Evolutionary conservation across 2,113 vertebrate genomes (phyloP).

Genomic region (Lanius collurio): DNA sequence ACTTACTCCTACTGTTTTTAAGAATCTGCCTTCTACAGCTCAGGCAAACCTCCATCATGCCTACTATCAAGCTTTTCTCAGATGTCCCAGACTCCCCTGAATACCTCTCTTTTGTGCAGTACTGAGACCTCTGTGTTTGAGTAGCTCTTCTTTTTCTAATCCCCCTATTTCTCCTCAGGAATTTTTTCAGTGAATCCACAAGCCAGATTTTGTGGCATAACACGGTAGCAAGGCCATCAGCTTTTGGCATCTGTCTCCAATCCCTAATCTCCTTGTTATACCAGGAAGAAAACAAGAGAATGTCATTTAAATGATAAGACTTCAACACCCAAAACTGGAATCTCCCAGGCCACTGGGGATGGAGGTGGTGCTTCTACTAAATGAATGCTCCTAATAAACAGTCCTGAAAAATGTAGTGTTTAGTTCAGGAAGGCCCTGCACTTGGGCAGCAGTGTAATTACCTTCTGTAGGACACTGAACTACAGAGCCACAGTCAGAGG

Average conservation of each 20-base stretch:
- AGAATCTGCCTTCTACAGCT: neutral
- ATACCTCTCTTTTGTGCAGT: neutral
- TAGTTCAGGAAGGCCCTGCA: neutral
- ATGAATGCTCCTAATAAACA: neutral
- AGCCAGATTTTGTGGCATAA: neutral
- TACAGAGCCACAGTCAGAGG: neutral
- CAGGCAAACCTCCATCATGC: neutral
- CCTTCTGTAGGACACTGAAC: neutral
- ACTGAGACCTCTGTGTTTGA: neutral
- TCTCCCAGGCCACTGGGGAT: neutral
- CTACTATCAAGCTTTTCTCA: neutral
- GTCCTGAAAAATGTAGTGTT: neutral
- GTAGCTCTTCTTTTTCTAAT: neutral
- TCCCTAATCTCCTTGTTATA: neutral
- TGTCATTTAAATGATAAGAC: neutral
- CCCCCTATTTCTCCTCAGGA: neutral
- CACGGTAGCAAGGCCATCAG: neutral
- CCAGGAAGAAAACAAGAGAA: neutral
- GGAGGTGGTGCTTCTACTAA: neutral
- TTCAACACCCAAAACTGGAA: neutral
- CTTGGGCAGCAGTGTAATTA: neutral
- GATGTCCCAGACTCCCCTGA: neutral
- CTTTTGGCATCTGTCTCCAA: neutral
- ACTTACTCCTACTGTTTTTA: neutral
- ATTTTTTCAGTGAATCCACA: neutral